Conservation (phyloP, 2,888 invertebrate species). For the Rosalia funebris region DNA sequence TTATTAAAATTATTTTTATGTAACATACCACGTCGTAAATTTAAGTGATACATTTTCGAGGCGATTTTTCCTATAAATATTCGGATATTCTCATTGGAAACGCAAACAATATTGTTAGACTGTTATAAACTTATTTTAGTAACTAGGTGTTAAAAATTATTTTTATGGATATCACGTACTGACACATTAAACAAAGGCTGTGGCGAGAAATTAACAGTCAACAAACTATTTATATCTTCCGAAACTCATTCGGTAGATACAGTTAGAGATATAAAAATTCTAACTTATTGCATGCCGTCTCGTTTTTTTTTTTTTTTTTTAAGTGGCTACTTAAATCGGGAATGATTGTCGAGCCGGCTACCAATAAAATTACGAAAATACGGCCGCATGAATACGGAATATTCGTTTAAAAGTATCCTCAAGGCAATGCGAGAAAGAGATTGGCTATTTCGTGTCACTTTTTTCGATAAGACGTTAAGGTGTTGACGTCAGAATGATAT, state of each 20-base stretch:
- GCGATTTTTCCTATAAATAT: neutral
- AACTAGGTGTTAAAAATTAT: constrained; percentile 9
- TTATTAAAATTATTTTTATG: too few species aligned
- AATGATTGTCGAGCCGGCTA: neutral
- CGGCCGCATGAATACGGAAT: neutral
- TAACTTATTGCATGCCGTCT: neutral
- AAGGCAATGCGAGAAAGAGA: too few species aligned
- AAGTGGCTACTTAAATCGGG: neutral
- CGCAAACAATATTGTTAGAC: constrained; percentile 3
- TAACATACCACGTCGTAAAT: too few species aligned
- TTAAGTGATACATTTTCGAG: too few species aligned
- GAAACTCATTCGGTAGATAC: neutral
- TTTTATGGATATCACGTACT: constrained; percentile 19
- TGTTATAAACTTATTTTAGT: constrained; percentile 13
- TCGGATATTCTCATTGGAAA: neutral
- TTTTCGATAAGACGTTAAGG: neutral
- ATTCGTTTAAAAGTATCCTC: neutral
- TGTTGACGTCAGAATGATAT: neutral
- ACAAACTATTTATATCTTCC: constrained; percentile 20
- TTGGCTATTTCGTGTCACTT: too few species aligned
- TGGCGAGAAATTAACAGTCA: constrained; percentile 7
- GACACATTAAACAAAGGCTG: constrained; percentile 11
- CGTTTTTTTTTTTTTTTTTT: neutral
- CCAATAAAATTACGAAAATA: neutral
- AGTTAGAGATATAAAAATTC: neutral